Evolutionary conservation across 2,888 invertebrate genomes (phyloP).

Genomic region (Phyllotreta cruciferae): DNA sequence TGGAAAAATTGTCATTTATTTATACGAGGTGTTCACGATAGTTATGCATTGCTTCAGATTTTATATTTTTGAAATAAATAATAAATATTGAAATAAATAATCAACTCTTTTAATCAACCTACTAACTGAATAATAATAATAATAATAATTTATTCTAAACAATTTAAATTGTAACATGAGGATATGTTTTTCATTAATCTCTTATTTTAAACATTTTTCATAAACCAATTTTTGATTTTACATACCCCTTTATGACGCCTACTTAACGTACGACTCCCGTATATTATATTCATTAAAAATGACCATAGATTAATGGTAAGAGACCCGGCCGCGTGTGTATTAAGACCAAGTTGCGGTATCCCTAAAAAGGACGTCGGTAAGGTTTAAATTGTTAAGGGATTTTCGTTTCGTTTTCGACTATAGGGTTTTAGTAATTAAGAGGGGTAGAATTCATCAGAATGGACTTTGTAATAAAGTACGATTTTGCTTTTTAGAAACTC

Average conservation of each 20-base stretch:
- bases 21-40: too few species aligned
- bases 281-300: constrained; percentile 17
- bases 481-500: constrained; percentile 48
- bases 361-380: constrained; percentile 41
- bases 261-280: constrained; percentile 6
- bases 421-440: constrained; percentile 54
- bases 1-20: too few species aligned
- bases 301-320: constrained; percentile 37
- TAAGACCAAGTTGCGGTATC: constrained; percentile 37
- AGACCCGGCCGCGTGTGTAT: constrained; percentile 38
- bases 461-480: constrained; percentile 57
- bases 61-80: too few species aligned
- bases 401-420: constrained; percentile 21
- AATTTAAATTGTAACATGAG: too few species aligned
- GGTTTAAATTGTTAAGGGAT: constrained; percentile 37
- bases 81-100: too few species aligned
- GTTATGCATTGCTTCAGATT: too few species aligned
- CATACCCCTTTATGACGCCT: neutral
- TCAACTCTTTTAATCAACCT: too few species aligned
- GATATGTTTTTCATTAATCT: too few species aligned
- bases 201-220: too few species aligned
- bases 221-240: too few species aligned
- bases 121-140: too few species aligned
- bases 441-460: constrained; percentile 59
- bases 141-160: too few species aligned